Base-by-base conservation (phyloP, 2,113 vertebrate genomes). In the Atrichornis clamosus region DNA sequence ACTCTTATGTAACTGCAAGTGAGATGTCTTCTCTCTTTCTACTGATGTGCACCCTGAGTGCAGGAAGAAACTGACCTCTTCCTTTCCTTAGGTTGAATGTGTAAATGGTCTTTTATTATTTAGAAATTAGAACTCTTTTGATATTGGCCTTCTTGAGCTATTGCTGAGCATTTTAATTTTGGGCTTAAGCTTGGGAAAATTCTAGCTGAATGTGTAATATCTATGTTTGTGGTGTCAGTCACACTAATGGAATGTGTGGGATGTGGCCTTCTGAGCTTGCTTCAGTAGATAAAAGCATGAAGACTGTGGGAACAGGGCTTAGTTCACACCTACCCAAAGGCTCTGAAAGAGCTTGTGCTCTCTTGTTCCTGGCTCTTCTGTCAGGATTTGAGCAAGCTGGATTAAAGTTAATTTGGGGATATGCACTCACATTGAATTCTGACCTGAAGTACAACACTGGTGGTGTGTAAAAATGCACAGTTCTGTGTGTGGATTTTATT, bases 1-100 rank as follows among this genome's bases (percentile, higher is more conserved):
- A 1, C 44, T 49, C 21, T 39, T 0, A 0, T 33, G 16, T 64
- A 56, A 15, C 27, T 64, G 20, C 10, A 9, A 27, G 16, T 41
- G 24, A 23, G 12, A 3, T 16, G 41, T n/a, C 16, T 33, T 77
- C 27, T 84, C n/a, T 5, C 37, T 53, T 60, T 87, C 37, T 12
- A 11, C 42, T 74, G 19, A 15, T 7, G 35, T 42, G 24, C 37
- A 17, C 37, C 20, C 33, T 41, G n/a, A 37, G 60, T 53, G n/a
- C 37, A n/a, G 37, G 55, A 76, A 47, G 50, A 64, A 73, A 4
- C 47, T 56, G 33, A 28, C 9, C 33, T 68, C 19, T 58, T 27
- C 14, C 26, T 30, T 68, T 3, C 2, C 32, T 84, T 18, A 17
- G 24, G 8, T 35, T 59, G 50, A 32, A 20, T 50, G 13, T 84